A percentile compares a stretch with the other conserved stretches of the same genome.
Evolutionary conservation across 2,888 invertebrate species (phyloP).

Genomic region (Megamerina dolium): DNA sequence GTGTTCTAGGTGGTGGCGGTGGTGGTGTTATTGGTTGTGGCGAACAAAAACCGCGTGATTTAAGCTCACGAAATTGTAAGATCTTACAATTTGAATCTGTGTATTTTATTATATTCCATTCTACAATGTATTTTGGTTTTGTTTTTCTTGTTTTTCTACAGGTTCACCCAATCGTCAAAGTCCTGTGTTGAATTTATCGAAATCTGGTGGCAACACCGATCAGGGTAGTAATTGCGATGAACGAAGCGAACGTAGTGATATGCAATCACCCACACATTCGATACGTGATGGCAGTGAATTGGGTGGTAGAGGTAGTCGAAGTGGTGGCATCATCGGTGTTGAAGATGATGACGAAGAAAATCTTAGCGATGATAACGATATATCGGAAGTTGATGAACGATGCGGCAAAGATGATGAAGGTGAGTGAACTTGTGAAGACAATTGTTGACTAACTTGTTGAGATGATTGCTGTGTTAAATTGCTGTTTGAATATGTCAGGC

Average conservation of each 20-base stretch:
- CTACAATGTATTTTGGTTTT: too few relatives aligned
- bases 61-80: slow-evolving; percentile 82
- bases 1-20: background rate
- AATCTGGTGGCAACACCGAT: slow-evolving; percentile 66
- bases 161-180: slow-evolving; percentile 82
- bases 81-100: too few relatives aligned
- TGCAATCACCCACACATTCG: slow-evolving; percentile 56
- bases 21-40: slow-evolving; percentile 45
- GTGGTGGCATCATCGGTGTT: slow-evolving; percentile 35
- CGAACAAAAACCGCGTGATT: slow-evolving; percentile 77
- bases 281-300: slow-evolving; percentile 48
- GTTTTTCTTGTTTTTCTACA: slow-evolving; percentile 21
- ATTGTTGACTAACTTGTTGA: background rate
- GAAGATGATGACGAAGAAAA: slow-evolving; percentile 66
- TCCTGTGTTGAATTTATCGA: slow-evolving; percentile 86
- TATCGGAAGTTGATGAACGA: slow-evolving; percentile 72
- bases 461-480: too few relatives aligned
- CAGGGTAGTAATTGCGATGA: slow-evolving; percentile 61
- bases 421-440: slow-evolving; percentile 30
- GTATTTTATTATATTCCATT: too few relatives aligned
- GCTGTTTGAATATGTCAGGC: too few relatives aligned
- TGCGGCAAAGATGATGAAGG: slow-evolving; percentile 49
- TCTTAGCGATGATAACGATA: slow-evolving; percentile 72
- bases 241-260: slow-evolving; percentile 59
- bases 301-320: slow-evolving; percentile 26